Conservation (phyloP, 2,888 invertebrate species). For the Pycnomerus fuliginosus region DNA sequence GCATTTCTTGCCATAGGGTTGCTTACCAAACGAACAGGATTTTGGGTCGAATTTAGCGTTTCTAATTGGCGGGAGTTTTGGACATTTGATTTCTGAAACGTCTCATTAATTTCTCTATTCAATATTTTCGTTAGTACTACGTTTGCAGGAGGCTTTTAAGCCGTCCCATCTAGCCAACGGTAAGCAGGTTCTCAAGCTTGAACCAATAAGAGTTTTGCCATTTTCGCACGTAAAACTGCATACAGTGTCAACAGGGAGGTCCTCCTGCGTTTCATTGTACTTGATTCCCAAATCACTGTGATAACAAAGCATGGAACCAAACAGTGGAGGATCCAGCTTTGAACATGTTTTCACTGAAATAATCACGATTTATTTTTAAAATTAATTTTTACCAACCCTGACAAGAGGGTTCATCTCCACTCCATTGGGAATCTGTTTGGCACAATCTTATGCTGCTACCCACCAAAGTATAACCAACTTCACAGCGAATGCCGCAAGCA, state of each 20-base stretch:
- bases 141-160: constrained; percentile 64
- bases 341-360: constrained; percentile 64
- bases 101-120: no score
- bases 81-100: constrained; percentile 48
- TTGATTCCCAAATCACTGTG: constrained; percentile 50
- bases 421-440: constrained; percentile 65
- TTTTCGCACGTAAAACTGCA: constrained; percentile 64
- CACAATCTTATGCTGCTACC: constrained; percentile 62
- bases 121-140: no score
- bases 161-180: constrained; percentile 71
- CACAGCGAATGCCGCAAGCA: constrained; percentile 69
- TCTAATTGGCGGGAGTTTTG: constrained; percentile 51
- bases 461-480: constrained; percentile 59
- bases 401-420: constrained; percentile 63
- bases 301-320: constrained; percentile 59
- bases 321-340: constrained; percentile 56
- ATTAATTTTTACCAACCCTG: constrained; percentile 53
- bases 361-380: constrained; percentile 3
- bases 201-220: constrained; percentile 66
- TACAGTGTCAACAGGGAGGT: constrained; percentile 62
- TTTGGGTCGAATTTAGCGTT: constrained; percentile 58
- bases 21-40: constrained; percentile 58
- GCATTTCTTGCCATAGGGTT: constrained; percentile 61
- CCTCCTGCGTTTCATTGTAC: constrained; percentile 41
- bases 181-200: constrained; percentile 63